Base-by-base conservation (phyloP, 2,888 invertebrate species). In the Drosophila mercatorum region DNA sequence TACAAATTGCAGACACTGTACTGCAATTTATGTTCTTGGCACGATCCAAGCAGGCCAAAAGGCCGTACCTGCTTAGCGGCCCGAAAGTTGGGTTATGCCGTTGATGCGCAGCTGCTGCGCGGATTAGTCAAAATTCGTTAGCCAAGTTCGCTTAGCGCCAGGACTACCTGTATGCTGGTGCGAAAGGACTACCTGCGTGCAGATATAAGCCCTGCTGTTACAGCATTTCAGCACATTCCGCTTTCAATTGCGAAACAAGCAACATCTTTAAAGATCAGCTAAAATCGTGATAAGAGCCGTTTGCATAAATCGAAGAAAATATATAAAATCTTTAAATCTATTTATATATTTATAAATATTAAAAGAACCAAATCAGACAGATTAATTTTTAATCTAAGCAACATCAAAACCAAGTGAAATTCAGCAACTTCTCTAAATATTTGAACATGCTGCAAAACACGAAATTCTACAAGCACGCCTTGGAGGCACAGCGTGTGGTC, bases 1-100 rank as follows among this genome's bases (percentile, higher is more conserved):
- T 71, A 89, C 83, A 83, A 83, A 89, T 88, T 89, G 75, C 84
- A 78, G 75, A 41, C 72, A 81, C 67, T 85, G 71, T 62, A 67
- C 66, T 62, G 75, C 76, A 66, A 80, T 76, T 76, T 76, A 76
- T 79, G 75, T 79, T 41, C 43, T 67, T 53, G 51, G 75, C 81
- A 73, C 78, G 84, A 86, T 70, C 75, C 57, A 36, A 53, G 47
- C 60, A 68, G 62, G 51, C 46, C 17, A 31, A 40, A 58, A 59
- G 55, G 28, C 41, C 51, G 51, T 55, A 55, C 55, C 55, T 55
- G 55, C 55, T 14, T 2, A 5, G 14, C 38, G 41, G 51, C 44
- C 69, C 55, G 14, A 53, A 56, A 41, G 53, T 72, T 68, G 28
- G 28, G 17, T 22, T 22, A 10, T 3, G 26, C n/a, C 31, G 26